phyloP scores from a whole-genome alignment of 2,797 vertebrate genomes.

The Gorsachius magnificus region DNA sequence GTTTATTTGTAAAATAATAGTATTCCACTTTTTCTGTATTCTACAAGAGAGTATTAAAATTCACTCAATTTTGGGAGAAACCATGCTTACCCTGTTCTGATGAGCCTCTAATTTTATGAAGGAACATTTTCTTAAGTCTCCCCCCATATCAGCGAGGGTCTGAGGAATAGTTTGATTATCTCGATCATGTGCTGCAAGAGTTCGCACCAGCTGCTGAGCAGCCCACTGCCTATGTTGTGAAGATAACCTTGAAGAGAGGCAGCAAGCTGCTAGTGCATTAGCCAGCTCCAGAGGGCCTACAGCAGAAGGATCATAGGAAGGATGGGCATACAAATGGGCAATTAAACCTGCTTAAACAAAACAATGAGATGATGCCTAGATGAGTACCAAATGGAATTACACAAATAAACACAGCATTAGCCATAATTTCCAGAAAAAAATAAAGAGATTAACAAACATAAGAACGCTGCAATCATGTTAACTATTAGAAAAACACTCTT shows the following conservation, averaged over 20 bases:
- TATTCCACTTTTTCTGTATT: not conserved
- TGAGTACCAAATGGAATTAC: constrained; percentile 59
- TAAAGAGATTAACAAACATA: not conserved
- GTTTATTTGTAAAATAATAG: not conserved
- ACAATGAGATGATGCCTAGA: constrained; percentile 79
- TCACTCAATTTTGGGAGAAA: not conserved
- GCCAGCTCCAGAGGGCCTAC: constrained; percentile 98
- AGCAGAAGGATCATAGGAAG: constrained; percentile 91
- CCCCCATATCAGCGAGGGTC: constrained; percentile 94
- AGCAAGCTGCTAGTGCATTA: constrained; percentile 97
- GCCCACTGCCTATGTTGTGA: constrained; percentile 99
- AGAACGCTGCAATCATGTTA: not conserved
- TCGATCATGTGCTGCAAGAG: constrained; percentile 94
- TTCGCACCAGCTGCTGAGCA: constrained; percentile 94
- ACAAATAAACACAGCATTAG: constrained; percentile 56
- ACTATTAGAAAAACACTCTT: not conserved
- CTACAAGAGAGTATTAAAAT: not conserved
- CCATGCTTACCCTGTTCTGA: constrained; percentile 88
- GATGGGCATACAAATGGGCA: constrained; percentile 92
- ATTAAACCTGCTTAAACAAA: constrained; percentile 90
- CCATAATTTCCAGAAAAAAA: constrained; percentile 50
- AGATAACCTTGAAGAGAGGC: constrained; percentile 94
- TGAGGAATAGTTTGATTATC: constrained; percentile 93
- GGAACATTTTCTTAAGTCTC: constrained; percentile 93
- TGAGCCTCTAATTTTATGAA: constrained; percentile 94